phyloP scores from a whole-genome alignment of 2,888 invertebrate genomes.

The Acronicta psi region DNA sequence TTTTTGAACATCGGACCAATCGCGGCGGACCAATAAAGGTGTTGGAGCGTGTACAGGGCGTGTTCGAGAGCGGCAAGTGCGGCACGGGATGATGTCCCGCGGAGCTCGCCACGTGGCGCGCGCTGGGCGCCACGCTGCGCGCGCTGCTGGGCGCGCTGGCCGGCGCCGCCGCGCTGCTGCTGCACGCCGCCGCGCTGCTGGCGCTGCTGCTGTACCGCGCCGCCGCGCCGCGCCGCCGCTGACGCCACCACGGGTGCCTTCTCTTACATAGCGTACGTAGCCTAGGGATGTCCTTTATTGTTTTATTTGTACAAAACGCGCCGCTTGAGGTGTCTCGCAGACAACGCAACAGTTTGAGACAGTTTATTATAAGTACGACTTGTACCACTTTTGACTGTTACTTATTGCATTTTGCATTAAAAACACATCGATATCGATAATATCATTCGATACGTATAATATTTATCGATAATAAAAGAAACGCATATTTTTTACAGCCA shows the following conservation, averaged over 20 bases:
- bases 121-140: conserved; percentile 60
- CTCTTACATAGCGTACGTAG: conserved; percentile 16
- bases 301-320: conserved; percentile 16
- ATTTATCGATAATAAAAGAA: no score
- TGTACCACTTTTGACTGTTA: no score
- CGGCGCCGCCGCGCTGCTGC: conserved; percentile 56
- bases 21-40: no score
- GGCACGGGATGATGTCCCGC: conserved; percentile 91
- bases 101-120: conserved; percentile 74
- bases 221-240: conserved; percentile 18
- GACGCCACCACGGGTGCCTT: conserved; percentile 51
- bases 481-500: no score
- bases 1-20: no score
- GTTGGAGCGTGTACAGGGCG: conserved; percentile 82
- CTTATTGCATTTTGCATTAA: no score
- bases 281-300: conserved; percentile 58
- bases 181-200: conserved; percentile 58
- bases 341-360: neutral
- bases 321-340: conserved; percentile 12
- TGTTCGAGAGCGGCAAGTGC: conserved; percentile 96
- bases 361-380: no score
- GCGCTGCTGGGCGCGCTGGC: conserved; percentile 58
- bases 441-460: no score
- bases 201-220: conserved; percentile 64
- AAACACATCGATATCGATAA: no score